Evolutionary conservation across 2,113 vertebrate genomes (phyloP).

Genomic region (Scomber japonicus): DNA sequence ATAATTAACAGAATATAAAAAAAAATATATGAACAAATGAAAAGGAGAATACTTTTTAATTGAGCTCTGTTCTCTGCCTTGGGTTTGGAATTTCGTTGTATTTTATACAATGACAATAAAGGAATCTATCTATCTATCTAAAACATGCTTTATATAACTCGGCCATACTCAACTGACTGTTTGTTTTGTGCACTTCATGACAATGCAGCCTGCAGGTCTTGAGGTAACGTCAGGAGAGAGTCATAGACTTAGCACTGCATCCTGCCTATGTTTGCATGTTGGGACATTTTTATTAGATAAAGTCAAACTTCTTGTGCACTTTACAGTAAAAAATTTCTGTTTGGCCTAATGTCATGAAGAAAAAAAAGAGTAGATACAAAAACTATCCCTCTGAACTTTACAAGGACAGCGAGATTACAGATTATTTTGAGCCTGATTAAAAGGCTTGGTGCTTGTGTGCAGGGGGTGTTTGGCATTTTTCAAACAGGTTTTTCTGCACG

Average conservation of each 20-base stretch:
- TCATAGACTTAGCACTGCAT: conserved; percentile 88
- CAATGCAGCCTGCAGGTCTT: conserved; percentile 79
- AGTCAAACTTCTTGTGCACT: no score
- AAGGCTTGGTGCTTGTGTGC: background rate
- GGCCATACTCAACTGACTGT: background rate
- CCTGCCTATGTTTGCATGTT: conserved; percentile 68
- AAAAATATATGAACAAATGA: no score
- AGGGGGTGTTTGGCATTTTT: conserved; percentile 13
- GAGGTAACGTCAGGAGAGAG: conserved; percentile 83
- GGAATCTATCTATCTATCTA: background rate
- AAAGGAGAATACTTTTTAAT: background rate
- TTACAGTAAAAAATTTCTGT: background rate
- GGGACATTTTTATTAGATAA: no score
- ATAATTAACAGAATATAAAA: no score
- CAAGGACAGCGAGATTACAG: conserved; percentile 30
- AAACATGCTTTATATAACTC: background rate
- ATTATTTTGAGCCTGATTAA: conserved; percentile 31
- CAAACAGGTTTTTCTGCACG: conserved; percentile 62
- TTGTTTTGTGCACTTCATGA: no score
- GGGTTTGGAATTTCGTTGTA: no score
- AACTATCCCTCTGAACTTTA: conserved; percentile 7
- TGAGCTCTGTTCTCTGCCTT: no score
- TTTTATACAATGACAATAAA: no score
- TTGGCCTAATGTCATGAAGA: background rate
- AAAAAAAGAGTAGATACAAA: background rate